Base-by-base conservation (phyloP, 2,888 invertebrate species). In the Entomobrya proxima region DNA sequence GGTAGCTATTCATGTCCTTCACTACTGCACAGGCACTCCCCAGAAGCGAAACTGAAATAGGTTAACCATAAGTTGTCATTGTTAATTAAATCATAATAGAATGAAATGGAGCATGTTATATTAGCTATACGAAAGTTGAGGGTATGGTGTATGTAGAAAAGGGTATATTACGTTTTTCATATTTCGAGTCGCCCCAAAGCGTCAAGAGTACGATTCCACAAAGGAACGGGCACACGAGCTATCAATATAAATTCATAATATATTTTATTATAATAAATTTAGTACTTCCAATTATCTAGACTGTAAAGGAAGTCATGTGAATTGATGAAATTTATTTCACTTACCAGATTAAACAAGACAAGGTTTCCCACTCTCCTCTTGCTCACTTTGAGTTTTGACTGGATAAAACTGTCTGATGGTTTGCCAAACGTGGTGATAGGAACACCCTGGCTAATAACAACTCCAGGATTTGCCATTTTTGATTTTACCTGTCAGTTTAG, bases 171-270 rank as follows among this genome's bases (percentile, higher is more conserved):
- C 75, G 9, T 32, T 1, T 11, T n/a, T 40, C 44, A 18, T 52
- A 32, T 32, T 30, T 52, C n/a, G n/a, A 4, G 1, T 75, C 76
- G 1, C 24, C 30, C 76, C 76, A 76, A 24, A 76, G 6, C 11
- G 76, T 37, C 24, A 76, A 37, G 2, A 76, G 11, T 5, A 76
- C 30, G 15, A 76, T 58, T 37, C 13, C 40, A 58, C 21, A 55
- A 13, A 76, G 37, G 2, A 58, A 24, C 40, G 76, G 76, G 18
- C 37, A 76, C 7, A 76, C 27, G 4, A 75, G 9, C 75, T 75
- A 21, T 64, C 37, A 64, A 61, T 61, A 3, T 3, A 1, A 27
- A 58, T 30, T 13, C 3, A 6, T 5, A 30, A 27, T 18, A 61
- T 15, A 74, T 47, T 40, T 47, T 5, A 2, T 74, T 74, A 4